Conservation (phyloP, 2,888 invertebrate genomes). For the Melanostoma mellinum region DNA sequence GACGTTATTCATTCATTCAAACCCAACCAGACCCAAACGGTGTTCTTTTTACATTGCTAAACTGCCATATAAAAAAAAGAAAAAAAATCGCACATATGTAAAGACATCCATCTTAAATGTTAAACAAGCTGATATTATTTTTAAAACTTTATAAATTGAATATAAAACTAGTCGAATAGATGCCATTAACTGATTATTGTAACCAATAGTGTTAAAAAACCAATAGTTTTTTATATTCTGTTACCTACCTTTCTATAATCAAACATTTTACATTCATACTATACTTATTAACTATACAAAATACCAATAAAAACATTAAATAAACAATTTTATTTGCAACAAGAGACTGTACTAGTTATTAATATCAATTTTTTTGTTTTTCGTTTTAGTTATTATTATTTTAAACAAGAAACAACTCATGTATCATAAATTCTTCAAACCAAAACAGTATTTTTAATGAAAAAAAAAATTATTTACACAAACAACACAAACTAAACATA, state of each 20-base stretch:
- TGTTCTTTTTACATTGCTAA: too few relatives aligned
- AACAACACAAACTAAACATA: constrained; percentile 52
- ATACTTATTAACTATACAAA: constrained; percentile 41
- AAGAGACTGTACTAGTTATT: constrained; percentile 69
- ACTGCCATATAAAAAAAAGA: too few relatives aligned
- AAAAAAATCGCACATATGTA: neutral
- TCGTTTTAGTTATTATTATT: constrained; percentile 7
- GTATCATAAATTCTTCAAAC: constrained; percentile 51
- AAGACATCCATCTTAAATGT: too few relatives aligned
- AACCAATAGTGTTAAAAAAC: neutral
- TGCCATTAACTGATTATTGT: constrained; percentile 46
- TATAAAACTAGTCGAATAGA: constrained; percentile 48
- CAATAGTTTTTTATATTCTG: neutral
- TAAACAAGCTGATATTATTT: neutral
- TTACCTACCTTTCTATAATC: neutral
- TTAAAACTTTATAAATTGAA: neutral
- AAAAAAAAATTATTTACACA: constrained; percentile 64
- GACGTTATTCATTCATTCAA: too few relatives aligned
- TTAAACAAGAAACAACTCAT: constrained; percentile 14
- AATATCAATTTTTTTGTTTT: constrained; percentile 36
- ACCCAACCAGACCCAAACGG: too few relatives aligned
- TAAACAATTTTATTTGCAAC: constrained; percentile 60
- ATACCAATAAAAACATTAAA: constrained; percentile 25
- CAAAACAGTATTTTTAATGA: constrained; percentile 68
- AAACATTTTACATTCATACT: constrained; percentile 1